Base-by-base conservation (phyloP, 1,140 invertebrate species). In the Macrosteles quadrilineatus region DNA sequence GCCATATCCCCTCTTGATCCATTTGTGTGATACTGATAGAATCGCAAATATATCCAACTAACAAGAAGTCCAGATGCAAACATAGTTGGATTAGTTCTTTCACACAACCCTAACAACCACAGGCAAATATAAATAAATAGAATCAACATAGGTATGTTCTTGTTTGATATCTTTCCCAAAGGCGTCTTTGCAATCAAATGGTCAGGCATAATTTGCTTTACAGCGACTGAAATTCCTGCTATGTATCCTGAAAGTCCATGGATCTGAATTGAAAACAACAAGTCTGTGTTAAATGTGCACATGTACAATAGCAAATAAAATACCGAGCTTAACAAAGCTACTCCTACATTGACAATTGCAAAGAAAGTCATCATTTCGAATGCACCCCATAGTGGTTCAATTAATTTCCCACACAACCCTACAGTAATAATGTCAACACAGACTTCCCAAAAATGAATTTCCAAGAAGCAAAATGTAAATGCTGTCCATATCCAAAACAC, bases 201-300 rank as follows among this genome's bases (percentile, higher is more conserved):
- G 85, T 98, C 96, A 53, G 96, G 96, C 94, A 99, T 97, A 53
- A 74, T 95, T 83, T 98, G 97, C 78, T 97, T 96, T 0, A 98
- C 96, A 36, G 96, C 94, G 0, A 98, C 96, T 70, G 89, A 90
- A 29, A 98, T 90, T 43, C 90, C 84, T 79, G 74, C 62, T 73
- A 95, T 88, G 78, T 96, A 97, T 1, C 93, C 94, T n/a, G 93
- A 89, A 59, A 96, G 81, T 9, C 97, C 96, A 79, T 98, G 94
- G 66, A 99, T 96, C 76, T 96, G 91, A 30, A 96, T 92, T 67
- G 88, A 86, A 81, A 98, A 99, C 25, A 99, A 81, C 70, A 95
- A 86, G 53, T 91, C 89, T 0, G 93, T 88, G 76, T 98, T 90
- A 76, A 88, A 89, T 19, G 93, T 95, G 71, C 91, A 89, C 80